phyloP scores from a whole-genome alignment of 2,888 invertebrate genomes.

The Aphrophora alni region DNA sequence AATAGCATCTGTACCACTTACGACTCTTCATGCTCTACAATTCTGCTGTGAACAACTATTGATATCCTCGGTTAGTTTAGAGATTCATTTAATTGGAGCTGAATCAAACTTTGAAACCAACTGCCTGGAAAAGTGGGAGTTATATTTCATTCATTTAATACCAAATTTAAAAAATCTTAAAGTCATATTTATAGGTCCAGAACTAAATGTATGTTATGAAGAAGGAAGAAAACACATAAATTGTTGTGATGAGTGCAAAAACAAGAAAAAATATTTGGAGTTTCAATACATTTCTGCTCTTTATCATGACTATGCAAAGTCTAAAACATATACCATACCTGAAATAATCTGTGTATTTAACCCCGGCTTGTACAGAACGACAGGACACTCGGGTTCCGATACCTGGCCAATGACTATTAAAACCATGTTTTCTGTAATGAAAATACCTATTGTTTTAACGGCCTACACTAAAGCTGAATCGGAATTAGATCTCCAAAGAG shows the following conservation, averaged over 20 bases:
- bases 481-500: constrained; percentile 65
- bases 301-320: constrained; percentile 56
- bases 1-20: constrained; percentile 51
- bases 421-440: constrained; percentile 61
- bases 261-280: constrained; percentile 60
- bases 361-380: constrained; percentile 71
- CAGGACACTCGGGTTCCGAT: constrained; percentile 67
- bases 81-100: constrained; percentile 67
- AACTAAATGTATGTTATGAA: constrained; percentile 57
- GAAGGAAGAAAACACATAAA: constrained; percentile 52
- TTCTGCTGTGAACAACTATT: constrained; percentile 13
- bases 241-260: constrained; percentile 64
- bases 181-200: constrained; percentile 70
- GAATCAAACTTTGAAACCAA: constrained; percentile 77
- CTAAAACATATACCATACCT: constrained; percentile 49
- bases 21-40: constrained; percentile 47
- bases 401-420: constrained; percentile 71
- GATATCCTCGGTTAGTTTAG: constrained; percentile 43
- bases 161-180: constrained; percentile 63
- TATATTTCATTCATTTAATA: constrained; percentile 69
- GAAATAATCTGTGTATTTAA: constrained; percentile 72
- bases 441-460: constrained; percentile 68
- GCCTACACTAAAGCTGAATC: constrained; percentile 73
- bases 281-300: constrained; percentile 61
- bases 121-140: constrained; percentile 72